Percentiles rank a stretch among this genome's conserved stretches.
Evolutionary conservation across 2,888 invertebrate genomes (phyloP).

Genomic region (Mylabris sibirica): DNA sequence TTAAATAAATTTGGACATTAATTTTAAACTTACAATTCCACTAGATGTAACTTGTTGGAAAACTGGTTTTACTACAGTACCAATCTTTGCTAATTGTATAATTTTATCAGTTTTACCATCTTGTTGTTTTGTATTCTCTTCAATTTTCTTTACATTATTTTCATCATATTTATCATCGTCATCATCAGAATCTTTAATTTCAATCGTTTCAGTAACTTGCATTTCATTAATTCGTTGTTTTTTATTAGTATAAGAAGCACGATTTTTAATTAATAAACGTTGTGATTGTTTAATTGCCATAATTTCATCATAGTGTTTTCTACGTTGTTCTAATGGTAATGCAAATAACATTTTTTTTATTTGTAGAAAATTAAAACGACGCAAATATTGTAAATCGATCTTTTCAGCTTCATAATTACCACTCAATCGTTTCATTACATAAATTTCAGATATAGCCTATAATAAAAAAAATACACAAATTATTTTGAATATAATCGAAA

Average conservation of each 20-base stretch:
- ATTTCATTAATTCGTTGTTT: not conserved
- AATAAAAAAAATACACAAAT: not conserved
- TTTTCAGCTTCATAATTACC: slow-evolving; percentile 13
- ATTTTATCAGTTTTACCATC: not conserved
- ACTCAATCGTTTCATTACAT: slow-evolving; percentile 11
- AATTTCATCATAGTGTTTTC: not conserved
- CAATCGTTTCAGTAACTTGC: slow-evolving; percentile 22
- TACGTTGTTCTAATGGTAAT: not conserved
- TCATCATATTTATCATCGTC: not conserved
- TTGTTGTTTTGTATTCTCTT: not conserved
- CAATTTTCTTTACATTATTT: not conserved
- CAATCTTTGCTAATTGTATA: not conserved
- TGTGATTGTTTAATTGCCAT: not conserved
- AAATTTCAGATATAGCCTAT: not conserved
- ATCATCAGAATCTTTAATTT: slow-evolving; percentile 31
- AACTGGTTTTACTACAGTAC: not conserved
- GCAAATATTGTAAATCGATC: slow-evolving; percentile 9
- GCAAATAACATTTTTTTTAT: not conserved
- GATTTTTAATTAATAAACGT: not conserved
- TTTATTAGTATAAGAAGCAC: not conserved
- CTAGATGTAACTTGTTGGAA: slow-evolving; percentile 21
- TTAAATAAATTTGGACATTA: not conserved
- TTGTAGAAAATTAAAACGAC: not conserved
- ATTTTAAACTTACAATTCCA: slow-evolving; percentile 19
- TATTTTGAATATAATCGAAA: not conserved